Evolutionary conservation across 2,797 vertebrate genomes (phyloP).

Genomic region (Todus mexicanus): DNA sequence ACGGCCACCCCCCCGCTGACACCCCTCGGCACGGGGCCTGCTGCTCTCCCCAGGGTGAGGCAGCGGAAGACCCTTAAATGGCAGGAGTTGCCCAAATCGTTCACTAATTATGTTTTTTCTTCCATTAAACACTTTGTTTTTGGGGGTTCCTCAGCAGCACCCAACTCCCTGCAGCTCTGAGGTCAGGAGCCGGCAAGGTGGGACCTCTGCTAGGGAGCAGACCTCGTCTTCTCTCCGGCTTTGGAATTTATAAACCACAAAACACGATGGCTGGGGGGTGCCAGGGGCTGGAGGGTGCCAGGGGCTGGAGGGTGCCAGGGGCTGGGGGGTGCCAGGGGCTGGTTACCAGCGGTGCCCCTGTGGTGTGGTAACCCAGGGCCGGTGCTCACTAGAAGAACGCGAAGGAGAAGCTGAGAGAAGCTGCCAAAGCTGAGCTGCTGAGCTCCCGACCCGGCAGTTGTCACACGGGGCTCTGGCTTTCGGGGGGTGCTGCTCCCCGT

Average conservation of each 20-base stretch:
- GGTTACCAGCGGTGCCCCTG: too few species aligned
- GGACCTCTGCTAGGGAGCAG: not conserved
- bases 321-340: too few species aligned
- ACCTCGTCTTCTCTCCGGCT: not conserved
- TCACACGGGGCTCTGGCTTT: rapidly evolving
- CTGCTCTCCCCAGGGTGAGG: not conserved
- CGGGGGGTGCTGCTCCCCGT: too few species aligned
- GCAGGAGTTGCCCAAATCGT: not conserved
- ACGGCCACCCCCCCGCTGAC: not conserved
- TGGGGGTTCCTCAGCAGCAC: not conserved
- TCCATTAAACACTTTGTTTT: not conserved
- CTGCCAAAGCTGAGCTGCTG: too few species aligned
- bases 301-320: too few species aligned
- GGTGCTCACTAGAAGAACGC: too few species aligned
- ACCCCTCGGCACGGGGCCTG: not conserved
- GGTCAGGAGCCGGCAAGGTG: not conserved
- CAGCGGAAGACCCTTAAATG: rapidly evolving
- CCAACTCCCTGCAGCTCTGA: not conserved
- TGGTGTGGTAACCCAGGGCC: too few species aligned
- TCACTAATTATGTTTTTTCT: not conserved
- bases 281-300: too few species aligned
- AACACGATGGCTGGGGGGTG: too few species aligned
- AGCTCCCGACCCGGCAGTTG: too few species aligned
- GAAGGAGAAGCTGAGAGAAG: too few species aligned
- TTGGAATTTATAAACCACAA: too few species aligned